Conservation (phyloP, 30 jellyfish, hydroid and myxozoan genomes). For the Clytia hemisphaerica region DNA sequence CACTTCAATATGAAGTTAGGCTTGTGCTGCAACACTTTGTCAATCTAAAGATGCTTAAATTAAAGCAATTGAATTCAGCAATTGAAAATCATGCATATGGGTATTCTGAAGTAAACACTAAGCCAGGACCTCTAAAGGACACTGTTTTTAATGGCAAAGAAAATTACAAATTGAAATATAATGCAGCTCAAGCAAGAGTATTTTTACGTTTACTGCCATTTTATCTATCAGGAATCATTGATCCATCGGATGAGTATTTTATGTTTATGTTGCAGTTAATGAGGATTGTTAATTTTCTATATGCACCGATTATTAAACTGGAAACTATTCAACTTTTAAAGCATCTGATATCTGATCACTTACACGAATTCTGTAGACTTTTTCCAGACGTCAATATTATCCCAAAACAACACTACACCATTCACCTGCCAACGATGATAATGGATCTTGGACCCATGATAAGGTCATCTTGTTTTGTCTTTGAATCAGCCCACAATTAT, state of each 20-base stretch:
- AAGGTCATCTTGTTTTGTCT: slow-evolving; percentile 22
- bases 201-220: slow-evolving; percentile 21
- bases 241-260: neutral
- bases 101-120: slow-evolving; percentile 6
- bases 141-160: slow-evolving; percentile 22
- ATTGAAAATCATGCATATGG: slow-evolving; percentile 13
- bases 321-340: neutral
- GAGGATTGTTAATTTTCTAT: neutral
- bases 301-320: slow-evolving; percentile 4
- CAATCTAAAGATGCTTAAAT: neutral
- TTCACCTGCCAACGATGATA: slow-evolving; percentile 15
- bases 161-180: slow-evolving; percentile 21
- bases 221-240: neutral
- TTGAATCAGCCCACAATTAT: slow-evolving; percentile 15
- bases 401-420: slow-evolving; percentile 23
- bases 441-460: slow-evolving; percentile 22
- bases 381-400: slow-evolving; percentile 13
- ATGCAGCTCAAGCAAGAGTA: slow-evolving; percentile 24
- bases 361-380: neutral
- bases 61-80: slow-evolving; percentile 12
- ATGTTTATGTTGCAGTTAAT: slow-evolving; percentile 6
- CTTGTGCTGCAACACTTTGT: neutral
- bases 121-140: slow-evolving; percentile 25
- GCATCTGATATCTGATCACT: slow-evolving; percentile 1
- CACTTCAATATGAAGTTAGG: slow-evolving; percentile 11